Conservation (phyloP, 2,113 vertebrate genomes). For the Micronycteris hirsuta region DNA sequence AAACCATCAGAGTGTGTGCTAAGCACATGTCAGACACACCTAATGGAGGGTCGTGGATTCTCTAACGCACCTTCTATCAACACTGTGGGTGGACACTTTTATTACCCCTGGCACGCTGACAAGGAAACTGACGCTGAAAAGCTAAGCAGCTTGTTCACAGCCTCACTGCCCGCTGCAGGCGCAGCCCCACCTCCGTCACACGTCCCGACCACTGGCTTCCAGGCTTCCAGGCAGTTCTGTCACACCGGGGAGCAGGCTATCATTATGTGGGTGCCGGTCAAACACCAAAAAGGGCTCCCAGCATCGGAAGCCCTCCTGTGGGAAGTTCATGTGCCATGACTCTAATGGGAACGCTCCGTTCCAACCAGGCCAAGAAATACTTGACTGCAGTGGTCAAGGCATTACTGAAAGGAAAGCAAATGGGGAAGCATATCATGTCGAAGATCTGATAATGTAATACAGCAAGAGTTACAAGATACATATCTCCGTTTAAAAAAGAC, state of each 20-base stretch:
- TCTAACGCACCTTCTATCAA: background rate
- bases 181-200: background rate
- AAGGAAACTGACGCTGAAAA: background rate
- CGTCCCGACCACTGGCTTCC: background rate
- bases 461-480: background rate
- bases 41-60: background rate
- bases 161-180: no score
- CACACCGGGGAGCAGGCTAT: background rate
- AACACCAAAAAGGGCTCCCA: background rate
- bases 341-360: background rate
- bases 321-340: background rate
- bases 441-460: background rate
- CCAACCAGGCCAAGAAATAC: background rate
- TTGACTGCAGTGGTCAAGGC: background rate
- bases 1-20: background rate
- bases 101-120: background rate
- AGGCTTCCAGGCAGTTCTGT: background rate
- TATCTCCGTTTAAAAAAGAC: background rate
- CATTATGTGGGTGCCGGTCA: background rate
- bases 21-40: background rate
- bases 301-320: background rate
- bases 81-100: background rate
- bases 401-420: background rate
- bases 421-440: background rate
- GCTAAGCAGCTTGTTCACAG: background rate